A percentile compares a stretch with the other conserved stretches of the same genome.
phyloP scores from a whole-genome alignment of 92 coral and sea anemone genomes.

The Metridium senile region DNA sequence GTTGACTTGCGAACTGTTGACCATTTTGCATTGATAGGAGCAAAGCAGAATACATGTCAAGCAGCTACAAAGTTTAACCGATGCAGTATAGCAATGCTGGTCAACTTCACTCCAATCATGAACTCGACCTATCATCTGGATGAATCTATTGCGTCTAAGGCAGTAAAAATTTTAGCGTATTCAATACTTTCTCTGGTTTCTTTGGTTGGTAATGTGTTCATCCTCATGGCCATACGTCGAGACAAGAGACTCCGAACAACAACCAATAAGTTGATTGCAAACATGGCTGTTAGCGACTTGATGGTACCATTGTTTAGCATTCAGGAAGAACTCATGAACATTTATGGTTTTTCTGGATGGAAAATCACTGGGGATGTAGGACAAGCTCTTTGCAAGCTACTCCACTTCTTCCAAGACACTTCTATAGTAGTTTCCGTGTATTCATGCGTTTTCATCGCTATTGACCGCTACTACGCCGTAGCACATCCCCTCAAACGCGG shows the following conservation, averaged over 20 bases:
- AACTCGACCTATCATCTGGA: background rate
- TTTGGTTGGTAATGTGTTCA: background rate
- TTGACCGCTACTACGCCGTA: conserved; percentile 22
- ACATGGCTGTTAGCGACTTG: conserved; percentile 25
- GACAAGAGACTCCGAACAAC: conserved; percentile 14
- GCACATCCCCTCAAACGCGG: conserved; percentile 1
- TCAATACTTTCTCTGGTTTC: background rate
- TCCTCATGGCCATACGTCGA: background rate
- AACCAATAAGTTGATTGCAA: conserved; percentile 16
- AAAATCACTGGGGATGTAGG: background rate
- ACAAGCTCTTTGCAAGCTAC: conserved; percentile 4
- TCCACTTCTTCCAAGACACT: background rate
- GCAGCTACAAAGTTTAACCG: too few relatives aligned
- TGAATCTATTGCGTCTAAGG: conserved; percentile 1
- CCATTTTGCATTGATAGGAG: too few relatives aligned
- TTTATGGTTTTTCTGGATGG: background rate
- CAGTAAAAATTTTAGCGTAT: background rate
- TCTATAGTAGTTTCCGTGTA: background rate
- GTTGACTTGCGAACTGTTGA: too few relatives aligned
- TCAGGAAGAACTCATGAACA: background rate
- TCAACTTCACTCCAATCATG: background rate
- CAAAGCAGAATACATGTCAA: too few relatives aligned
- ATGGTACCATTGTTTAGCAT: background rate
- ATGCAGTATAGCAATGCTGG: too few relatives aligned
- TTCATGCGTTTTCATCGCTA: conserved; percentile 20